Conservation (phyloP, 2,888 invertebrate species). For the Acanthosoma haemorrhoidale region DNA sequence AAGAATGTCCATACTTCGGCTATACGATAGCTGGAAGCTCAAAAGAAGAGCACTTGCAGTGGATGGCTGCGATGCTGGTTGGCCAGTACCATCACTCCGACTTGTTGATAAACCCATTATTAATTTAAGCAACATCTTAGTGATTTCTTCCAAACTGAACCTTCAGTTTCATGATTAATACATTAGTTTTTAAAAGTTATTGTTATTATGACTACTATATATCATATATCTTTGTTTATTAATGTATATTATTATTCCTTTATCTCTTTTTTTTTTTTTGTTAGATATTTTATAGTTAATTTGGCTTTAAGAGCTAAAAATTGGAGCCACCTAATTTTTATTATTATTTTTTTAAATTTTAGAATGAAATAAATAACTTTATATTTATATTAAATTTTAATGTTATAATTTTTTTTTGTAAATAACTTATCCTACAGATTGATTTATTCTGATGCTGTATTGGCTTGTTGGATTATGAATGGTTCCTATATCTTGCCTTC, state of each 20-base stretch:
- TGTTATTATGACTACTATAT: too few relatives aligned
- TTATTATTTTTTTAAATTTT: too few relatives aligned
- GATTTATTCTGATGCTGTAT: too few relatives aligned
- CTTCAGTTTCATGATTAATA: too few relatives aligned
- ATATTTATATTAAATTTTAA: background rate
- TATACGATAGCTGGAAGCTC: constrained; percentile 71
- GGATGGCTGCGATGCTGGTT: constrained; percentile 73
- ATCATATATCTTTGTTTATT: background rate
- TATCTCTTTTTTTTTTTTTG: background rate
- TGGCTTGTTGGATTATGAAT: too few relatives aligned
- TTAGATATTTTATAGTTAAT: background rate
- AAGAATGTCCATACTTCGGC: constrained; percentile 74
- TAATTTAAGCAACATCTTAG: background rate
- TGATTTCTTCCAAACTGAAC: too few relatives aligned
- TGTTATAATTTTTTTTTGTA: background rate
- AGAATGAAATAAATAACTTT: background rate
- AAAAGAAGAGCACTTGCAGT: constrained; percentile 67
- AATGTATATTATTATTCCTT: background rate
- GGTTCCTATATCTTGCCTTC: constrained; percentile 8
- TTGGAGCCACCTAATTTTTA: background rate
- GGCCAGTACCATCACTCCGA: constrained; percentile 56
- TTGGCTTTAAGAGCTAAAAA: background rate
- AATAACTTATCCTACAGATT: too few relatives aligned
- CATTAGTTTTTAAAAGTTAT: too few relatives aligned
- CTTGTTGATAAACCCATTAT: constrained; percentile 38